A percentile compares a stretch with the other conserved stretches of the same genome.
Evolutionary conservation across 2,113 vertebrate species (phyloP).

Genomic region (Cinclus cinclus): DNA sequence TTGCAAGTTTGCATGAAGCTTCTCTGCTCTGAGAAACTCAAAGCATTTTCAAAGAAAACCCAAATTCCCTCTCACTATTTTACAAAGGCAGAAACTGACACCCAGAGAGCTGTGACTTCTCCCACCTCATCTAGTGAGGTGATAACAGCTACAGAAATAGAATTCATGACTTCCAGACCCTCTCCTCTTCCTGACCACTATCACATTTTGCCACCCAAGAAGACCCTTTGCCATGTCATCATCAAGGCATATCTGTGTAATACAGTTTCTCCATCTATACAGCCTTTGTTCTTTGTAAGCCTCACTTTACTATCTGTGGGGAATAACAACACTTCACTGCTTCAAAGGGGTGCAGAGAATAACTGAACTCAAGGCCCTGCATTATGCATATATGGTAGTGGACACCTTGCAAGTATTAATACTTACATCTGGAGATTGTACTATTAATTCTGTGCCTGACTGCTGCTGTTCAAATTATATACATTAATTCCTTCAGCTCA

Average conservation of each 20-base stretch:
- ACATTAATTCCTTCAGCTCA: neutral
- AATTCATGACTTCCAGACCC: conserved; percentile 18
- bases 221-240: conserved; percentile 32
- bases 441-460: neutral
- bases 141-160: conserved; percentile 62
- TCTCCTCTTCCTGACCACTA: neutral
- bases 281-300: conserved; percentile 39
- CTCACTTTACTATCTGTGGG: conserved; percentile 43
- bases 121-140: neutral
- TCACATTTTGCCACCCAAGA: conserved; percentile 21
- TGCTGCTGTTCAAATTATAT: neutral
- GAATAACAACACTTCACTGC: conserved; percentile 33
- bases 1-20: neutral
- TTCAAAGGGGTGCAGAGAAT: conserved; percentile 17
- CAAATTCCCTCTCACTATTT: neutral
- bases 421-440: neutral
- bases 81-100: neutral
- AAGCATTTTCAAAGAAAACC: neutral
- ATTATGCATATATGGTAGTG: neutral
- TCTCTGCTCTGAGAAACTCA: neutral
- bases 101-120: neutral
- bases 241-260: conserved; percentile 3
- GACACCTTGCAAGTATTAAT: neutral
- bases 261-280: neutral
- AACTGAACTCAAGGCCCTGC: neutral